phyloP scores from a whole-genome alignment of 53 echinoderm and acorn worm genomes.

The Pentamera pediparva region DNA sequence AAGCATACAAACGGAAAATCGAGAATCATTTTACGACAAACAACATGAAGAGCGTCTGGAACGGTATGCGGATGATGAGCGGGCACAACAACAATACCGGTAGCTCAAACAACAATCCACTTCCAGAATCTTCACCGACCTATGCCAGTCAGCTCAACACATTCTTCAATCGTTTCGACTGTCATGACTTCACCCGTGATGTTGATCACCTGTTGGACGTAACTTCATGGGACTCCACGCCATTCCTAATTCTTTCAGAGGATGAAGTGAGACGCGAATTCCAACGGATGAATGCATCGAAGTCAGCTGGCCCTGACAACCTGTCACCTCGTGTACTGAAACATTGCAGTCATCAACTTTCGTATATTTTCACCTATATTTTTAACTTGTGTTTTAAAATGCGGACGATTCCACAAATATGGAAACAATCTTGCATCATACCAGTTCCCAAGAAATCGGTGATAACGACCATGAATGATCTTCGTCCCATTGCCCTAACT shows the following conservation, averaged over 20 bases:
- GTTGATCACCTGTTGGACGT: background rate
- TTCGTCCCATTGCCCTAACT: background rate
- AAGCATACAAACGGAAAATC: background rate
- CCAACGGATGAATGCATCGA: background rate
- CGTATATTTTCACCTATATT: background rate
- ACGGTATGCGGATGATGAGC: slow-evolving; percentile 11
- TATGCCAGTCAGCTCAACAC: slow-evolving; percentile 21
- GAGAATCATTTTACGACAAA: background rate
- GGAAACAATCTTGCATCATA: background rate
- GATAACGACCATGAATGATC: background rate
- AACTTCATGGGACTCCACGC: background rate
- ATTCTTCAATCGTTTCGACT: slow-evolving; percentile 21
- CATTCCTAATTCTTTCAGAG: background rate
- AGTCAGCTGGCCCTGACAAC: background rate
- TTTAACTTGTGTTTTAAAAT: background rate
- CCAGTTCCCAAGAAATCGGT: background rate
- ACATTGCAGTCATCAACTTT: background rate
- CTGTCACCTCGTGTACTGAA: background rate
- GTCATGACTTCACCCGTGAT: background rate
- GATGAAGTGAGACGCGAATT: background rate
- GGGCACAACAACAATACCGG: background rate
- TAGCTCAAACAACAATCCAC: background rate
- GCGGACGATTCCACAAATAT: background rate
- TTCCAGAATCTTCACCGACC: background rate
- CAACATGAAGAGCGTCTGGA: slow-evolving; percentile 24